Evolutionary conservation across 2,113 vertebrate species (phyloP).

Genomic region (Anolis carolinensis): DNA sequence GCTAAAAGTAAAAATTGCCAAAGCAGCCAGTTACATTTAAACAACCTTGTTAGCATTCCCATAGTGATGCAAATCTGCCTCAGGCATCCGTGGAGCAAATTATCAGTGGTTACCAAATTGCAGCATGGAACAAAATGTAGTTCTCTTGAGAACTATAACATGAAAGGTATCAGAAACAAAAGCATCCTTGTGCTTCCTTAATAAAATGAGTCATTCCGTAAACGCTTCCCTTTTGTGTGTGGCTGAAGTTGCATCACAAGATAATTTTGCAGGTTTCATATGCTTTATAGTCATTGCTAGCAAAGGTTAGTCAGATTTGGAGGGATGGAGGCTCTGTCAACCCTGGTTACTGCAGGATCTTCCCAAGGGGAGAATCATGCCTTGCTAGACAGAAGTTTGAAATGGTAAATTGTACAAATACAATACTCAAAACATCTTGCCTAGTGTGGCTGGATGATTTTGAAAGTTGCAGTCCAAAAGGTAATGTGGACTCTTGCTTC

Average conservation of each 20-base stretch:
- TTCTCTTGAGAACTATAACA: not conserved
- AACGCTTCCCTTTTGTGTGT: fast-evolving
- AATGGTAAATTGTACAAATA: not conserved
- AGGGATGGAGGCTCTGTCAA: not conserved
- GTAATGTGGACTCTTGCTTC: not conserved
- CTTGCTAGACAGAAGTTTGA: not conserved
- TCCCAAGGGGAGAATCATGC: not conserved
- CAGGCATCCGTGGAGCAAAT: constrained; percentile 26
- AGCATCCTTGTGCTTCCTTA: not conserved
- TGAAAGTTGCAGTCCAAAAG: too few relatives aligned
- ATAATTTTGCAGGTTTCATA: not conserved
- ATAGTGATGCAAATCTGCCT: constrained; percentile 22
- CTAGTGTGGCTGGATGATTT: too few relatives aligned
- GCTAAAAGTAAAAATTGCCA: constrained; percentile 24
- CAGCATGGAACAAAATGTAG: constrained; percentile 46
- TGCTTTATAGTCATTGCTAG: not conserved
- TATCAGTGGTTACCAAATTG: constrained; percentile 26
- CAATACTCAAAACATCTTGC: too few relatives aligned
- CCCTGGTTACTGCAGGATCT: not conserved
- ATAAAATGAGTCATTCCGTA: not conserved
- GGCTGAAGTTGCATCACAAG: not conserved
- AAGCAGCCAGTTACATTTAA: constrained; percentile 14
- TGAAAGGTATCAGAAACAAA: not conserved
- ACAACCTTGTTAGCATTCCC: constrained; percentile 37
- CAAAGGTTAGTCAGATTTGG: not conserved